phyloP scores from a whole-genome alignment of 2,797 vertebrate genomes.

The Centropyge bicolor region DNA sequence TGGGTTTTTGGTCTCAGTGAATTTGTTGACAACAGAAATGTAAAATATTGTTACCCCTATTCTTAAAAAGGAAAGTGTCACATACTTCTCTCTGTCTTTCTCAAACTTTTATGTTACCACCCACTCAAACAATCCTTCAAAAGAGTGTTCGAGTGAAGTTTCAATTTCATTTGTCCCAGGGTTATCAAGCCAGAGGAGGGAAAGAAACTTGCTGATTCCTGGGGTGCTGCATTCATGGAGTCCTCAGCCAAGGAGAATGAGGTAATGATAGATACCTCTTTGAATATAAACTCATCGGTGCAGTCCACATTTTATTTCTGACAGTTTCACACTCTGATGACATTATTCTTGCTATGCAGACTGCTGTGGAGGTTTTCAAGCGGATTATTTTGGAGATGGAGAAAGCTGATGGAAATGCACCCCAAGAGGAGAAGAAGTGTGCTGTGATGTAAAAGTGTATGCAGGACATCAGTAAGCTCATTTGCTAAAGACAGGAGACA shows the following conservation, averaged over 20 bases:
- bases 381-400: conserved; percentile 91
- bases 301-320: neutral
- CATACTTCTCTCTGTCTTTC: neutral
- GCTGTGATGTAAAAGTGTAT: conserved; percentile 83
- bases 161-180: conserved; percentile 64
- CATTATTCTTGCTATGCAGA: conserved; percentile 71
- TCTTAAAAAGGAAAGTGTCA: neutral
- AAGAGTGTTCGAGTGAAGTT: neutral
- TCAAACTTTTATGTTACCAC: neutral
- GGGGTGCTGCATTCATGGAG: conserved; percentile 91
- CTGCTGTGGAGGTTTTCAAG: conserved; percentile 90
- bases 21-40: neutral
- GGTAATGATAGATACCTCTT: conserved; percentile 70
- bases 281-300: neutral
- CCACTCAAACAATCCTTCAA: neutral
- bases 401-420: conserved; percentile 86
- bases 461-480: conserved; percentile 74
- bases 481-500: conserved; percentile 82
- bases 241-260: conserved; percentile 92
- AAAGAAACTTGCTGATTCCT: conserved; percentile 90
- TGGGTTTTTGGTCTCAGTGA: neutral
- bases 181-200: conserved; percentile 90
- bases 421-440: conserved; percentile 86
- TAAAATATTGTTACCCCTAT: neutral
- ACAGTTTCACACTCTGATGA: conserved; percentile 19